phyloP scores from a whole-genome alignment of 2,888 invertebrate species.

The Pecten maximus region DNA sequence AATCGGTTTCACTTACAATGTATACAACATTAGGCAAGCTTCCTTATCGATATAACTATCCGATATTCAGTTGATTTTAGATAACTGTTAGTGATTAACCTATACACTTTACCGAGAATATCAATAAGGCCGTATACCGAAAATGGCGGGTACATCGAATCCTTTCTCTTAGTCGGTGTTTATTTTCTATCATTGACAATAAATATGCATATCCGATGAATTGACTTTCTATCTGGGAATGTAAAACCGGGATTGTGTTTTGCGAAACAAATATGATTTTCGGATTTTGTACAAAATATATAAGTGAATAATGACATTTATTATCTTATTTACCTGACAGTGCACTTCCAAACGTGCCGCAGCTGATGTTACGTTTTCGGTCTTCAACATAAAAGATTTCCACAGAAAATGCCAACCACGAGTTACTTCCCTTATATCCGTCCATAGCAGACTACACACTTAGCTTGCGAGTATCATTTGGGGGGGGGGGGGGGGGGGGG shows the following conservation, averaged over 20 bases:
- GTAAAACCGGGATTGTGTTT: not conserved
- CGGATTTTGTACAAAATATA: not conserved
- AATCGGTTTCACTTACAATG: too few relatives aligned
- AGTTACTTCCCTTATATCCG: not conserved
- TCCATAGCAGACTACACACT: too few relatives aligned
- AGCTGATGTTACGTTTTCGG: not conserved
- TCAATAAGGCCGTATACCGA: not conserved
- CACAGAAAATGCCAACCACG: not conserved
- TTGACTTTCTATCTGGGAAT: not conserved
- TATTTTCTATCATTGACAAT: not conserved
- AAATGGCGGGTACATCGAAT: conserved; percentile 12
- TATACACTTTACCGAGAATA: not conserved
- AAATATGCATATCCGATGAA: not conserved
- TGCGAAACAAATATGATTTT: not conserved
- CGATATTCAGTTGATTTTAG: not conserved
- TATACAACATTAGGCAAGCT: too few relatives aligned
- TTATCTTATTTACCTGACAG: not conserved
- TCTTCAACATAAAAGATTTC: not conserved
- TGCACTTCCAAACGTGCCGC: conserved; percentile 32
- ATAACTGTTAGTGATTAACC: not conserved
- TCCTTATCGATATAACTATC: not conserved
- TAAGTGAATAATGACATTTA: not conserved
- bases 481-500: too few relatives aligned
- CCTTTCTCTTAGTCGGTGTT: not conserved
- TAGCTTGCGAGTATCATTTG: too few relatives aligned